A percentile compares a stretch with the other conserved stretches of the same genome.
These are phyloP conservation scores for Scaptomyza flava DNA, from an alignment of 2,888 invertebrate genomes.

Conservation along the genomic window DNA sequence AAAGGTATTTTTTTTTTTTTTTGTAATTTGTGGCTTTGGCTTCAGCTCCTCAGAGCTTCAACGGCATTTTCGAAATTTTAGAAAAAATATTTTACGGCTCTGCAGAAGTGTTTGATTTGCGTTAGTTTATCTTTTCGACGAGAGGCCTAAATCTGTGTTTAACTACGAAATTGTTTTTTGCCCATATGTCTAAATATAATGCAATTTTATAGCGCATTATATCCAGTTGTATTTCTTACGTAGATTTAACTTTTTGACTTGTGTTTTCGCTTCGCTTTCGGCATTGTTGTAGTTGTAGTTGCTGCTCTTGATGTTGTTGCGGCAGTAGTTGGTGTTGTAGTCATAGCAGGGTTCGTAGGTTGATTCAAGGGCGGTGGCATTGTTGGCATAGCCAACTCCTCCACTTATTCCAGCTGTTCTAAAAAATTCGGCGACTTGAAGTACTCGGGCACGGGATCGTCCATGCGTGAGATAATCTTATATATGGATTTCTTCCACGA, in stretches of 20 bases:
- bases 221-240: constrained; percentile 74
- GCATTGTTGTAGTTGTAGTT: constrained; percentile 47
- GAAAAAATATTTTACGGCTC: constrained; percentile 65
- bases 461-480: constrained; percentile 99
- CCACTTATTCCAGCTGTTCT: constrained; percentile 95
- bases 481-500: constrained; percentile 99
- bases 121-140: constrained; percentile 36
- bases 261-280: constrained; percentile 68
- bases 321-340: constrained; percentile 46
- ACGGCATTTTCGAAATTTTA: constrained; percentile 60
- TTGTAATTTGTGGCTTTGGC: constrained; percentile 21
- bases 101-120: constrained; percentile 46
- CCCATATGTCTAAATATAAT: constrained; percentile 29
- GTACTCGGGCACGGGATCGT: constrained; percentile 99
- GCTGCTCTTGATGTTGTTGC: constrained; percentile 40
- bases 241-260: constrained; percentile 74
- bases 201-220: constrained; percentile 40
- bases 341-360: constrained; percentile 53
- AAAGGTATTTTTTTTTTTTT: constrained; percentile 2
- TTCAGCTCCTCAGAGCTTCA: constrained; percentile 17
- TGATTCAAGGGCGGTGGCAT: constrained; percentile 57
- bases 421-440: constrained; percentile 99
- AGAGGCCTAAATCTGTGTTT: constrained; percentile 44
- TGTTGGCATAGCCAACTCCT: constrained; percentile 72
- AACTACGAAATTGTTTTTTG: constrained; percentile 31